Conservation (phyloP, 2,888 invertebrate genomes). For the Tricholauxania praeusta region DNA sequence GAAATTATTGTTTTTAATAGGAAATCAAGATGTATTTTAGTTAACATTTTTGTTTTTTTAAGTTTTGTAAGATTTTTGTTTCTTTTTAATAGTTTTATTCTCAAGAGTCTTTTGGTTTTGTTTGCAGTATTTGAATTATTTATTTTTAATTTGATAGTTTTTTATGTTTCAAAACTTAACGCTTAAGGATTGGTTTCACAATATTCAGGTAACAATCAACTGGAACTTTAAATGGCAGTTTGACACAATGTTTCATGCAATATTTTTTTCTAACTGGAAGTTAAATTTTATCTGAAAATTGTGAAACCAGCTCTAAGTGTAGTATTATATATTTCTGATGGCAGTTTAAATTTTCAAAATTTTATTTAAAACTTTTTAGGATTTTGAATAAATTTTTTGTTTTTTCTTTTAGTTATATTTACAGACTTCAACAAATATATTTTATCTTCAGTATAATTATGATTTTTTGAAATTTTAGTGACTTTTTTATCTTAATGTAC, state of each 20-base stretch:
- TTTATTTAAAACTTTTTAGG: neutral
- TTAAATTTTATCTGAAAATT: neutral
- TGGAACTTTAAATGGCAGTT: no score
- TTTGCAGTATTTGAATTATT: slow-evolving; percentile 7
- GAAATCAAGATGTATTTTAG: slow-evolving; percentile 13
- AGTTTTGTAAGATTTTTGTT: neutral
- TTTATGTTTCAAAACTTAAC: neutral
- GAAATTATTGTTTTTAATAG: slow-evolving; percentile 23
- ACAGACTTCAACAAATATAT: slow-evolving; percentile 7
- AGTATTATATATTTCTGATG: slow-evolving; percentile 5
- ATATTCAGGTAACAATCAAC: neutral
- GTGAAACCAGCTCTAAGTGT: neutral
- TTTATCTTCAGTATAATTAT: neutral
- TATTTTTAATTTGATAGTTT: neutral
- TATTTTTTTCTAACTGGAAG: neutral
- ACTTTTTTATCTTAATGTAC: slow-evolving; percentile 2
- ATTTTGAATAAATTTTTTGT: slow-evolving; percentile 9
- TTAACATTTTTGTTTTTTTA: slow-evolving; percentile 1
- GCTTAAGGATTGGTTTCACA: neutral
- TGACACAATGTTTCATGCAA: neutral
- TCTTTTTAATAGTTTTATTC: neutral
- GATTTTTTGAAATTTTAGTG: neutral
- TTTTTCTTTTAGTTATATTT: slow-evolving; percentile 13
- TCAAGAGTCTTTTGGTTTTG: slow-evolving; percentile 24
- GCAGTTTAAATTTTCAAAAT: slow-evolving; percentile 23